A percentile compares a stretch with the other conserved stretches of the same genome.
Evolutionary conservation across 1,140 invertebrate species (phyloP).

Genomic region (Lordiphosa clarofinis): DNA sequence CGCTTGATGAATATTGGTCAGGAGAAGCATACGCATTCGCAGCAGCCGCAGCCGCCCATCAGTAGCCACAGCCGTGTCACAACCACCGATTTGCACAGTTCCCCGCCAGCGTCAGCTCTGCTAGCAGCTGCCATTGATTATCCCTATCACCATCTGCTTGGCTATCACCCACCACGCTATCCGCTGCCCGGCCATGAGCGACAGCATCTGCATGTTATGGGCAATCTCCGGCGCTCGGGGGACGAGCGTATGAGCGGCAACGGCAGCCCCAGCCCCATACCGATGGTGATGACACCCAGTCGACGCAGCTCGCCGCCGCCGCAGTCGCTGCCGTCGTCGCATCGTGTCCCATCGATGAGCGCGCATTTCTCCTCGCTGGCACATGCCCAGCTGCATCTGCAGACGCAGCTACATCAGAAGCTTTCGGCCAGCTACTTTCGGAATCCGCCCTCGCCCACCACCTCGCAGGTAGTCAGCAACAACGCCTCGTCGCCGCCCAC

Average conservation of each 20-base stretch:
- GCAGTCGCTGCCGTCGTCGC: conserved; percentile 24
- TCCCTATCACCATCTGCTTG: conserved; percentile 31
- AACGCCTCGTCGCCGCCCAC: conserved; percentile 58
- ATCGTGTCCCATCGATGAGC: conserved; percentile 50
- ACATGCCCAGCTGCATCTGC: conserved; percentile 82
- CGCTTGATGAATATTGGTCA: conserved; percentile 69
- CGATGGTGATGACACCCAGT: conserved; percentile 85
- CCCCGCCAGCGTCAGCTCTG: conserved; percentile 9
- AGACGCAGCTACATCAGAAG: conserved; percentile 81
- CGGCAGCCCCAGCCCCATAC: conserved; percentile 19
- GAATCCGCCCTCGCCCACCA: conserved; percentile 58
- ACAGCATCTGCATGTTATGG: conserved; percentile 2
- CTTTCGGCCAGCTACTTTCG: conserved; percentile 80
- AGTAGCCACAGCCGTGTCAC: conserved; percentile 11
- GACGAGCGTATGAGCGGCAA: conserved; percentile 16
- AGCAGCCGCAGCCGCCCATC: conserved; percentile 33
- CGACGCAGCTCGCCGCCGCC: conserved; percentile 83
- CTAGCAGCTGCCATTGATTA: conserved; percentile 15
- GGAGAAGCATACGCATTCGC: conserved; percentile 55
- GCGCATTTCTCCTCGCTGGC: conserved; percentile 80
- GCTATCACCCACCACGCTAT: conserved; percentile 28
- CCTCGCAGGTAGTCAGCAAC: not conserved
- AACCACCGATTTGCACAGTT: conserved; percentile 3
- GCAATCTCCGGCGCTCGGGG: conserved; percentile 5
- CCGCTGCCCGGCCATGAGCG: conserved; percentile 44